Conservation (phyloP, 2,797 vertebrate species). For the Acanthopagrus latus region DNA sequence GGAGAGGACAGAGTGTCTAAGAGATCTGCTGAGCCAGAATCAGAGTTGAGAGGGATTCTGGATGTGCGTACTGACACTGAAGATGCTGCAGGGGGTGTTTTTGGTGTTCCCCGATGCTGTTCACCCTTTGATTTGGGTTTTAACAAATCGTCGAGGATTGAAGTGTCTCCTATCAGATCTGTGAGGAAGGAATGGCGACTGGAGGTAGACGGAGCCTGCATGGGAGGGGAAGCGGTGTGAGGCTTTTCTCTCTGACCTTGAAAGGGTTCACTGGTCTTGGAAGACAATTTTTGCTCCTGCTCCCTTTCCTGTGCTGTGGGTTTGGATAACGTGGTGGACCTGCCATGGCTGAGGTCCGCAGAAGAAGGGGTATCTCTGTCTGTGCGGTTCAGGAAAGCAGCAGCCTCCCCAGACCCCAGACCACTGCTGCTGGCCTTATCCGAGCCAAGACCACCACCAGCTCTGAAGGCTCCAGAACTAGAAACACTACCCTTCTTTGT, state of each 20-base stretch:
- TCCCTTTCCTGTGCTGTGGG: constrained; percentile 49
- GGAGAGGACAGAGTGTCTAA: background rate
- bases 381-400: constrained; percentile 57
- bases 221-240: background rate
- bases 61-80: background rate
- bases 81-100: constrained; percentile 7
- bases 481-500: constrained; percentile 77
- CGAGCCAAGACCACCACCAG: constrained; percentile 72
- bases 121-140: constrained; percentile 75
- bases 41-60: background rate
- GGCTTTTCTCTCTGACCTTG: constrained; percentile 34
- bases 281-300: constrained; percentile 40
- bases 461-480: constrained; percentile 54
- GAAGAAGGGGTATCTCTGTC: constrained; percentile 74
- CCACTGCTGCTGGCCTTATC: constrained; percentile 61
- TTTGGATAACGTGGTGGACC: constrained; percentile 57
- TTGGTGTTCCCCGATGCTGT: constrained; percentile 13
- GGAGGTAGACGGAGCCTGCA: constrained; percentile 41
- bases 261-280: constrained; percentile 15
- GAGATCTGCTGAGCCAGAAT: background rate
- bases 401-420: constrained; percentile 66
- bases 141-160: constrained; percentile 92
- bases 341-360: constrained; percentile 56
- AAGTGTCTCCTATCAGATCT: constrained; percentile 94
- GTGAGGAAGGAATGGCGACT: constrained; percentile 73